These are phyloP conservation scores for Pseudoips prasinana DNA, from an alignment of 2,888 invertebrate genomes.

Conservation along the genomic window DNA sequence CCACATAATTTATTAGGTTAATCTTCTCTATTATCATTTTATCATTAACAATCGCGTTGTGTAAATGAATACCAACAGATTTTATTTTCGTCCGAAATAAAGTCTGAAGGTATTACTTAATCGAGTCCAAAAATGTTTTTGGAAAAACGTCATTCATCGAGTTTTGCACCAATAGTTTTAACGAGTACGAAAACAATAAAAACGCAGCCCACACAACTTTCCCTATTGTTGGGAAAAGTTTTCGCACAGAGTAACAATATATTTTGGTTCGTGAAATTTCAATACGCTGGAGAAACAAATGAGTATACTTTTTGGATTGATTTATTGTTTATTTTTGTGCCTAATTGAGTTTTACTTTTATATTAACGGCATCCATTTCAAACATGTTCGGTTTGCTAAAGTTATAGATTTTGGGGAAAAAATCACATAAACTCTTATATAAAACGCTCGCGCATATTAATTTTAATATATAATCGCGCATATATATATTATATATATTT, in stretches of 20 bases:
- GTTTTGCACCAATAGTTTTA: slow-evolving; percentile 37
- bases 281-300: slow-evolving; percentile 27
- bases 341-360: slow-evolving; percentile 17
- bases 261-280: slow-evolving; percentile 29
- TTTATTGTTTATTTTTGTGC: slow-evolving; percentile 24
- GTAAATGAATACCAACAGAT: too few species aligned
- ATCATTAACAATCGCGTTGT: too few species aligned
- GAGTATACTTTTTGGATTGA: slow-evolving; percentile 31
- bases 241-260: slow-evolving; percentile 32
- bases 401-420: too few species aligned
- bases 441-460: too few species aligned
- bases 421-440: too few species aligned
- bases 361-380: slow-evolving; percentile 13
- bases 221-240: slow-evolving; percentile 22
- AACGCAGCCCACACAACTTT: slow-evolving; percentile 32
- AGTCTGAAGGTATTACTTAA: slow-evolving; percentile 1
- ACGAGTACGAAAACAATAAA: slow-evolving; percentile 41
- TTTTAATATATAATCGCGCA: too few species aligned
- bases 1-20: too few species aligned
- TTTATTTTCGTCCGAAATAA: too few species aligned
- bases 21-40: too few species aligned
- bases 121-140: slow-evolving; percentile 9
- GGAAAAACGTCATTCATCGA: slow-evolving; percentile 26
- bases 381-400: too few species aligned
- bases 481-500: too few species aligned